Percentiles rank a stretch among this genome's conserved stretches.
phyloP scores from a whole-genome alignment of 2,113 vertebrate species.

The Capreolus pygargus region DNA sequence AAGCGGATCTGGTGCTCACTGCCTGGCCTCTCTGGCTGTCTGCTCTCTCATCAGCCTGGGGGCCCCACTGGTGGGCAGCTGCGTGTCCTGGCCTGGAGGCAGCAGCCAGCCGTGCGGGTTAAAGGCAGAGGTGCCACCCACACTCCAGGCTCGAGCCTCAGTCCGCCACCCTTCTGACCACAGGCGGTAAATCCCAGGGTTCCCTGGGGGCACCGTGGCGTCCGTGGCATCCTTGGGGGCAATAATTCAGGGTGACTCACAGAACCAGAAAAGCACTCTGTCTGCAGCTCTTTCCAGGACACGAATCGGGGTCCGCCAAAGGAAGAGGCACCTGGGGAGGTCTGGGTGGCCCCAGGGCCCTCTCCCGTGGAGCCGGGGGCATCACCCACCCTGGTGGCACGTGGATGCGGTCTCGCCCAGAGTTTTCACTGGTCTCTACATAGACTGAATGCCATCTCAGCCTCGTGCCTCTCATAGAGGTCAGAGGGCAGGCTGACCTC shows the following conservation, averaged over 20 bases:
- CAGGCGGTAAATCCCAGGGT: rapidly evolving
- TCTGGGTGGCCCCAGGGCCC: rapidly evolving
- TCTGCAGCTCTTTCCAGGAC: too few species aligned
- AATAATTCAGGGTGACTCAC: rapidly evolving
- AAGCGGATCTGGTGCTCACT: rapidly evolving
- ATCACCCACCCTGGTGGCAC: rapidly evolving
- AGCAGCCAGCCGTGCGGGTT: rapidly evolving
- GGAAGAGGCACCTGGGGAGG: rapidly evolving
- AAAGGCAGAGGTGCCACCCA: neutral
- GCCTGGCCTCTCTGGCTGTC: rapidly evolving
- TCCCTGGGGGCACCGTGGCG: too few species aligned
- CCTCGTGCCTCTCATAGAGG: neutral
- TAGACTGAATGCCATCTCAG: neutral
- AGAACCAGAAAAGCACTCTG: neutral
- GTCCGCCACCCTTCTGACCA: neutral
- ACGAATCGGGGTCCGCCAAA: too few species aligned
- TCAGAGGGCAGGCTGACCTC: neutral
- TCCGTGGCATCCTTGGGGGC: neutral
- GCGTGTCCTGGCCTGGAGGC: too few species aligned
- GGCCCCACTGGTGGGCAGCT: rapidly evolving
- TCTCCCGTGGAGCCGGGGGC: rapidly evolving
- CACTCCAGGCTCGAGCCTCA: rapidly evolving
- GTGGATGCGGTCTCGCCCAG: rapidly evolving
- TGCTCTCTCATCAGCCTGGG: rapidly evolving
- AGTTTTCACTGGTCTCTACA: rapidly evolving